Percentiles rank a stretch among this genome's conserved stretches.
These are phyloP conservation scores for Pachyramphus minor DNA, from an alignment of 2,113 vertebrate genomes.

Conservation along the genomic window DNA sequence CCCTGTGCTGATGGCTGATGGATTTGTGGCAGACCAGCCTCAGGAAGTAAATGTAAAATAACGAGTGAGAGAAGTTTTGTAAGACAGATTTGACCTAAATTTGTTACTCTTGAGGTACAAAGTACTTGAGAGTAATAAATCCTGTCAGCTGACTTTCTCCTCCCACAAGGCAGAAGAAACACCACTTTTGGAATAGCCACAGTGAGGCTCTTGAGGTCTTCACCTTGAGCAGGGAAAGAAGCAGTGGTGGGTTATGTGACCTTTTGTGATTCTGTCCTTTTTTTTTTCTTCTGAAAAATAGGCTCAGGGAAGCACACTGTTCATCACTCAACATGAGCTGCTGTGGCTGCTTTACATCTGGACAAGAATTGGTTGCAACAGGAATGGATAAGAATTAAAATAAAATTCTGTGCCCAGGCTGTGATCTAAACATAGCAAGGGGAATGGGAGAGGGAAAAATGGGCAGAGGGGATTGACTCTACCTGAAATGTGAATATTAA, in stretches of 20 bases:
- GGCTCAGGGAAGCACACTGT: background rate
- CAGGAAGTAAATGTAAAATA: background rate
- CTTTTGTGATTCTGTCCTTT: background rate
- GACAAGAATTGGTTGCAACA: background rate
- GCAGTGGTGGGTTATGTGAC: background rate
- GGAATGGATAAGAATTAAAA: background rate
- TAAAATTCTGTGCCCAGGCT: background rate
- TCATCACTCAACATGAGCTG: background rate
- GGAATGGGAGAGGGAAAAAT: background rate
- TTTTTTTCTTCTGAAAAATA: background rate
- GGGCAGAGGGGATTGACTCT: background rate
- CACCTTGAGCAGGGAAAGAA: background rate
- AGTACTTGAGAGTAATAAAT: background rate
- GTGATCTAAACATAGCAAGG: background rate
- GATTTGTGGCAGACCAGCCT: background rate
- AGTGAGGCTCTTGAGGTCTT: no score
- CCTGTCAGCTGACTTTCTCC: background rate
- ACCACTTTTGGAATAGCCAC: background rate
- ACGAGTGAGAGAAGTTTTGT: background rate
- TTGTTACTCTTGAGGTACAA: constrained; percentile 4
- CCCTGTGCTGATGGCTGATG: background rate
- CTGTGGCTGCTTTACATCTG: background rate
- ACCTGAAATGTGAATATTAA: background rate
- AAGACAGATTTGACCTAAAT: constrained; percentile 8
- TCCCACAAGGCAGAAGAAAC: background rate